A percentile compares a stretch with the other conserved stretches of the same genome.
These are phyloP conservation scores for Alosa sapidissima DNA, from an alignment of 2,797 vertebrate species.

Conservation along the genomic window DNA sequence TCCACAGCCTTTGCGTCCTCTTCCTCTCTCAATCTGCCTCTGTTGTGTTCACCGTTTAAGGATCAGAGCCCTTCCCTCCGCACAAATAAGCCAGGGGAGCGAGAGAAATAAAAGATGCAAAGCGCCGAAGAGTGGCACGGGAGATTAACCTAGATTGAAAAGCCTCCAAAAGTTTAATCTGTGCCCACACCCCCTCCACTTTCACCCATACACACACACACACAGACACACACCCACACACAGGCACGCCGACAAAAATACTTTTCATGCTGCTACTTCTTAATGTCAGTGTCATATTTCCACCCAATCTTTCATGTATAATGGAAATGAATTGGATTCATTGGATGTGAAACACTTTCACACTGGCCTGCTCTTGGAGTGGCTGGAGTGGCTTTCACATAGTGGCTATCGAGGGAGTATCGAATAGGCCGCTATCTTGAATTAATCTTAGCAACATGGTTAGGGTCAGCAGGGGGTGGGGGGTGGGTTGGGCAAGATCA, in stretches of 20 bases:
- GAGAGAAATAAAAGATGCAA: slow-evolving; percentile 7
- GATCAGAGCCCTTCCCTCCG: slow-evolving; percentile 23
- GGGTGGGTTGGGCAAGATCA: neutral
- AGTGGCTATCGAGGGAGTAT: slow-evolving; percentile 4
- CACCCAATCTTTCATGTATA: neutral
- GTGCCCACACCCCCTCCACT: neutral
- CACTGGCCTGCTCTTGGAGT: neutral
- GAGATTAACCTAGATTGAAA: slow-evolving; percentile 24
- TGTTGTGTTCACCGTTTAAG: slow-evolving; percentile 23
- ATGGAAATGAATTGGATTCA: neutral
- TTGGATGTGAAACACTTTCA: neutral
- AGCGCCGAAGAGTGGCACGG: neutral
- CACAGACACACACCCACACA: neutral
- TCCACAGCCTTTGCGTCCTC: slow-evolving; percentile 16
- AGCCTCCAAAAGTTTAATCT: slow-evolving; percentile 22
- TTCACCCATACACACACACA: neutral
- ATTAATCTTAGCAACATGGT: slow-evolving; percentile 21
- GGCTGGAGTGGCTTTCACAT: neutral
- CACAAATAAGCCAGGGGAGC: neutral
- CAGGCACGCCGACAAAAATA: neutral
- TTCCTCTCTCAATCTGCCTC: slow-evolving; percentile 26
- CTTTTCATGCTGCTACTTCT: neutral
- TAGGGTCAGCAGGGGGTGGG: neutral
- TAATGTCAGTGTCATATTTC: neutral
- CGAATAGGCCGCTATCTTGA: neutral